Evolutionary conservation across 2,888 invertebrate genomes (phyloP).

Genomic region (Ornithoptera alexandrae): DNA sequence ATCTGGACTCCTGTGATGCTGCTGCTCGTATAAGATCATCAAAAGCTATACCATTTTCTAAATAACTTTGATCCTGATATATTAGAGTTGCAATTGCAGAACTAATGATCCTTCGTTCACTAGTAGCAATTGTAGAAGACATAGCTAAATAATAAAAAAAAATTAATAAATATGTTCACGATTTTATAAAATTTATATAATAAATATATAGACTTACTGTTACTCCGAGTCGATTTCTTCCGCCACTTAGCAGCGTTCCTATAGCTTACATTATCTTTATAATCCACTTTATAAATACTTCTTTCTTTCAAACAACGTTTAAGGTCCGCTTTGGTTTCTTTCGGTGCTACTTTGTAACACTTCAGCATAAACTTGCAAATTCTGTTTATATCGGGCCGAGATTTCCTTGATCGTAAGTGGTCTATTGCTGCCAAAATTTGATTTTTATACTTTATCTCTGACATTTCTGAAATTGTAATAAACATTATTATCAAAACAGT

Average conservation of each 20-base stretch:
- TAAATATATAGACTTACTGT: slow-evolving; percentile 49
- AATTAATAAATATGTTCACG: slow-evolving; percentile 20
- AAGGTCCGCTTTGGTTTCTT: slow-evolving; percentile 85
- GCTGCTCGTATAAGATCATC: slow-evolving; percentile 83
- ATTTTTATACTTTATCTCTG: slow-evolving; percentile 84
- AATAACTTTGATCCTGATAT: slow-evolving; percentile 85
- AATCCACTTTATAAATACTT: slow-evolving; percentile 89
- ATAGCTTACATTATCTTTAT: slow-evolving; percentile 92
- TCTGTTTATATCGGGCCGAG: slow-evolving; percentile 89
- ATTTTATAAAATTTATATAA: background rate
- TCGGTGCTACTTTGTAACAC: slow-evolving; percentile 84
- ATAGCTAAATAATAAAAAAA: slow-evolving; percentile 55
- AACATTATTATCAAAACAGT: slow-evolving; percentile 18
- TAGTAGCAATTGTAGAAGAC: slow-evolving; percentile 64
- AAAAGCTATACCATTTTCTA: slow-evolving; percentile 86
- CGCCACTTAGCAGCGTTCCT: slow-evolving; percentile 89
- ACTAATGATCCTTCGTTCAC: slow-evolving; percentile 80
- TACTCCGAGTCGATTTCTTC: slow-evolving; percentile 58
- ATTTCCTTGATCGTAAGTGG: slow-evolving; percentile 89
- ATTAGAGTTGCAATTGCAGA: slow-evolving; percentile 86
- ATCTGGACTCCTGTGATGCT: slow-evolving; percentile 82
- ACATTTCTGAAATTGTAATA: slow-evolving; percentile 68
- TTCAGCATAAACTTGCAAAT: slow-evolving; percentile 90
- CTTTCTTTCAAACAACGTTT: slow-evolving; percentile 87
- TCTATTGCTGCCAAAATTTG: slow-evolving; percentile 91